Evolutionary conservation across 2,113 vertebrate genomes (phyloP).

Genomic region (Nannospalax galili): DNA sequence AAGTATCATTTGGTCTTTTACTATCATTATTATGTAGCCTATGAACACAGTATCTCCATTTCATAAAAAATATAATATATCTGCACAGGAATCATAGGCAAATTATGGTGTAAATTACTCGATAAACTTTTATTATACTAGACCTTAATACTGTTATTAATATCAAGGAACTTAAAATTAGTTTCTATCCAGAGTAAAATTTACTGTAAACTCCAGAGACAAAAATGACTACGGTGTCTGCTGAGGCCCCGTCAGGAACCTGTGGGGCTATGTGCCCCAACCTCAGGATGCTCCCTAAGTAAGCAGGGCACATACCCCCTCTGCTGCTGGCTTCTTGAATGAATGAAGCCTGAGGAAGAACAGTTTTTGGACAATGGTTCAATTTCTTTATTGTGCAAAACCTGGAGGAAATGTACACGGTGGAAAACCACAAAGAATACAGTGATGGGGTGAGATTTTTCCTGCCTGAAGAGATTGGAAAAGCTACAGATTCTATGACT

Average conservation of each 20-base stretch:
- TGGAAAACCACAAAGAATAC: not conserved
- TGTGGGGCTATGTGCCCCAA: fast-evolving
- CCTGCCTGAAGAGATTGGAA: not conserved
- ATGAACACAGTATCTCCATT: conserved; percentile 62
- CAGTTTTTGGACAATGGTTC: fast-evolving
- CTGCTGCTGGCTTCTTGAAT: not conserved
- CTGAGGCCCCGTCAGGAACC: not conserved
- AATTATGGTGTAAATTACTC: conserved; percentile 82
- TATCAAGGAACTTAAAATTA: conserved; percentile 75
- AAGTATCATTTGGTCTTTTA: conserved; percentile 60
- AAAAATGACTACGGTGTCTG: not conserved
- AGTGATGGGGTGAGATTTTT: fast-evolving
- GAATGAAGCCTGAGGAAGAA: not conserved
- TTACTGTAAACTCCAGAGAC: conserved; percentile 70
- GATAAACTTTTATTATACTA: conserved; percentile 79
- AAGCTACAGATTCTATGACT: not conserved
- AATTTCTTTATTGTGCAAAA: not conserved
- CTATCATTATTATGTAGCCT: conserved; percentile 31
- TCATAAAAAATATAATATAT: conserved; percentile 72
- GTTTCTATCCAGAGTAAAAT: conserved; percentile 72
- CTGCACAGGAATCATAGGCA: conserved; percentile 72
- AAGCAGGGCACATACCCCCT: not conserved
- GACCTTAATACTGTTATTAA: conserved; percentile 80
- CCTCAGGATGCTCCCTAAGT: not conserved
- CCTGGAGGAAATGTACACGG: not conserved